Percentiles rank a stretch among this genome's conserved stretches.
These are phyloP conservation scores for Melanotaenia maccullochi DNA, from an alignment of 2,797 vertebrate genomes.

Conservation along the genomic window DNA sequence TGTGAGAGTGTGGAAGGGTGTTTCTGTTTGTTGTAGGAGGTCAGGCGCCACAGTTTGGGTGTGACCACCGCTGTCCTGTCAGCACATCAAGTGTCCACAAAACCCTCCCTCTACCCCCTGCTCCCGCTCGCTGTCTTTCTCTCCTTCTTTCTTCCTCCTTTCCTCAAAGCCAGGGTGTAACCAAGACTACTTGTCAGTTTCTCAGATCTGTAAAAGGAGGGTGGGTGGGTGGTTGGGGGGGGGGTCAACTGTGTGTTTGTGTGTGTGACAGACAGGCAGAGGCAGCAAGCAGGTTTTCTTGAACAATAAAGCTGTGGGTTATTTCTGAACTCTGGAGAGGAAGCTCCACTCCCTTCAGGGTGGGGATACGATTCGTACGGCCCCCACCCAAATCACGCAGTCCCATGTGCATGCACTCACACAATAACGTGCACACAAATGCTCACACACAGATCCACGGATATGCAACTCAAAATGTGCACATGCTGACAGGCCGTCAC, in stretches of 20 bases:
- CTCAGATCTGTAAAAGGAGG: constrained; percentile 72
- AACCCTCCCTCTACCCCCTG: constrained; percentile 60
- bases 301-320: constrained; percentile 81
- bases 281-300: constrained; percentile 68
- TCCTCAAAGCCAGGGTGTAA: constrained; percentile 78
- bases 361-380: constrained; percentile 67
- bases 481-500: constrained; percentile 9
- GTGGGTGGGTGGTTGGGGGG: constrained; percentile 52
- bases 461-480: constrained; percentile 19
- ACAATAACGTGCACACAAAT: constrained; percentile 10
- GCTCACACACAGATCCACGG: constrained; percentile 12
- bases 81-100: constrained; percentile 75
- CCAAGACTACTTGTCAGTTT: constrained; percentile 77
- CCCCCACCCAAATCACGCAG: constrained; percentile 62
- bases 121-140: constrained; percentile 30
- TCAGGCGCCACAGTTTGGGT: constrained; percentile 81
- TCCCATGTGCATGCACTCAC: constrained; percentile 19
- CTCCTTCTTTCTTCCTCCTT: constrained; percentile 52
- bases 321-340: constrained; percentile 80
- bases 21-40: constrained; percentile 74
- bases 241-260: constrained; percentile 28
- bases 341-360: constrained; percentile 79
- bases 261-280: constrained; percentile 29
- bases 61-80: constrained; percentile 78
- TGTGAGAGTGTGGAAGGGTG: constrained; percentile 55